These are phyloP conservation scores for Yponomeuta sedellus DNA, from an alignment of 2,888 invertebrate species.

Conservation along the genomic window DNA sequence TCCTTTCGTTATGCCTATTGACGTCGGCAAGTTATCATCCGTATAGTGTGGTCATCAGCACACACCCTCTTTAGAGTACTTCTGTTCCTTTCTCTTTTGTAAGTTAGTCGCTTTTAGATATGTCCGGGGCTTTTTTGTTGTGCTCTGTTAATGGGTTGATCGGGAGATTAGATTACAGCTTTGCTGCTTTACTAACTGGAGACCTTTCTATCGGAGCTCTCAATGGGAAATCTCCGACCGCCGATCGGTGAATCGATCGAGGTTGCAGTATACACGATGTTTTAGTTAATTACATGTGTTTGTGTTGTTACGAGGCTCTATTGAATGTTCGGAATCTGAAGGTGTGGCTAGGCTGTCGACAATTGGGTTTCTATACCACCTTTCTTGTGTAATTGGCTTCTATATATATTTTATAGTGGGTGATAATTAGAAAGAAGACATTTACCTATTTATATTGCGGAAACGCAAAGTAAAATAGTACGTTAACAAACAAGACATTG, in stretches of 20 bases:
- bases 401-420: background rate
- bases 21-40: too few species aligned
- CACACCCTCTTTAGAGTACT: background rate
- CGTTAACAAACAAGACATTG: too few species aligned
- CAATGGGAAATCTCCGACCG: background rate
- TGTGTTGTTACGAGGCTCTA: slow-evolving; percentile 25
- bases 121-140: slow-evolving; percentile 56
- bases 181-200: slow-evolving; percentile 23
- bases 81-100: background rate
- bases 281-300: slow-evolving; percentile 67
- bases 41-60: too few species aligned
- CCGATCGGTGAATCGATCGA: background rate
- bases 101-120: slow-evolving; percentile 26
- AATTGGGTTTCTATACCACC: background rate
- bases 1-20: too few species aligned
- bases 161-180: slow-evolving; percentile 52
- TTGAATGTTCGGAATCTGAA: slow-evolving; percentile 8
- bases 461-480: too few species aligned
- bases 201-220: background rate
- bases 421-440: too few species aligned
- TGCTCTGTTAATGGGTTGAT: slow-evolving; percentile 67
- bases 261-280: slow-evolving; percentile 43
- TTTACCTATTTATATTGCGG: too few species aligned
- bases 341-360: slow-evolving; percentile 12
- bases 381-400: background rate